Percentiles rank a stretch among this genome's conserved stretches.
Conservation (phyloP, 1,140 invertebrate genomes). For the Microplitis mediator region DNA sequence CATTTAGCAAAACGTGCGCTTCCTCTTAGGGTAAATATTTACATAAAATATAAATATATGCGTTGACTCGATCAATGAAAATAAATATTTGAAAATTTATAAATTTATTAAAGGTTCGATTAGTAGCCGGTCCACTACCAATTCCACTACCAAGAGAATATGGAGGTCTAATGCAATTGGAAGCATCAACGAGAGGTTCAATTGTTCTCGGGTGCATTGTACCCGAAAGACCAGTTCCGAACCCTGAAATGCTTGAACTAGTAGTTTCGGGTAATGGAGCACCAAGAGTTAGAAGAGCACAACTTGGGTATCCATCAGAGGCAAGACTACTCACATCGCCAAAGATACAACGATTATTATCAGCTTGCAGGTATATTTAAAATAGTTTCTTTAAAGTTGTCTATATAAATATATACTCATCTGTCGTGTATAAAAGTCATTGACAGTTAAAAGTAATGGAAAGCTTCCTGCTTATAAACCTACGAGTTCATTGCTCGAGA, state of each 20-base stretch:
- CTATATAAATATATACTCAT: neutral
- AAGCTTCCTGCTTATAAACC: neutral
- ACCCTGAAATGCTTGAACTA: conserved; percentile 60
- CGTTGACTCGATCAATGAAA: neutral
- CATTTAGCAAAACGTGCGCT: conserved; percentile 52
- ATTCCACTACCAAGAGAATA: conserved; percentile 58
- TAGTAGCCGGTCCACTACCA: conserved; percentile 59
- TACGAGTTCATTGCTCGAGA: conserved; percentile 4
- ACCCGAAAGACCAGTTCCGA: conserved; percentile 58
- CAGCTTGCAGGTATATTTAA: conserved; percentile 55
- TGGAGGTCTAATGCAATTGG: conserved; percentile 59
- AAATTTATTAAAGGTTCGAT: conserved; percentile 45
- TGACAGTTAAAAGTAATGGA: neutral
- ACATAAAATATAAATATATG: neutral
- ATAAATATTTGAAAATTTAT: conserved; percentile 1
- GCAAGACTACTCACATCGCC: conserved; percentile 56
- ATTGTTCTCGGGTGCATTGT: conserved; percentile 60
- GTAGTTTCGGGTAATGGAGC: conserved; percentile 57
- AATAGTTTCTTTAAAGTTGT: neutral
- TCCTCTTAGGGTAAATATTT: conserved; percentile 49
- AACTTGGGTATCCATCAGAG: conserved; percentile 58
- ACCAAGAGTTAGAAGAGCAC: conserved; percentile 54
- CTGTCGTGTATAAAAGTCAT: neutral
- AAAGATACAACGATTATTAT: conserved; percentile 58
- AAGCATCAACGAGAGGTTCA: conserved; percentile 56